Evolutionary conservation across 2,113 vertebrate genomes (phyloP), one percentile per base, ranked within the genome.

Genomic region (Narcine bancroftii): DNA sequence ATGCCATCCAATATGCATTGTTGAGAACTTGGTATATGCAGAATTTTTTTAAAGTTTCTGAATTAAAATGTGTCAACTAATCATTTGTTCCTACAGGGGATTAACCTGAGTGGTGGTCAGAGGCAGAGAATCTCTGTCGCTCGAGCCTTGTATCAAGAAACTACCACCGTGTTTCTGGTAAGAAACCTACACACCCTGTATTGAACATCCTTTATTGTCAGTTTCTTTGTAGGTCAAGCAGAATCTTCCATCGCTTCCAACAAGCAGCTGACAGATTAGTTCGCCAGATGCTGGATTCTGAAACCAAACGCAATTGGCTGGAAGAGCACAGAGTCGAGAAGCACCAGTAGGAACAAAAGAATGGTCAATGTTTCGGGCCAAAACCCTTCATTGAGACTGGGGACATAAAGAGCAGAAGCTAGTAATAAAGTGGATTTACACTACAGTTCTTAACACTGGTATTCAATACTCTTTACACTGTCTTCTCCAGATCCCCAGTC

Each of bases 111-210:
- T 69, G 99, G 98, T 10, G 99, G 98, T 0, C 99, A 99, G 94
- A 96, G 98, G 60, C 99, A 99, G 95, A 96, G 99, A 53, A 99
- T 99, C 94, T 99, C 98, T 85, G 99, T 99, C 93, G 98, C 97
- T 92, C 95, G 99, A 94, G 99, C 99, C 0, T 97, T 99, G 75
- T 99, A 99, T 94, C 99, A 99, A 94, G 98, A 99, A 95, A 99
- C 99, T 95, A 99, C 97, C 95, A 97, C 99, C 2, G 98, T 99
- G 94, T 99, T 99, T 95, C 94, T 99, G 97, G 99, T 99, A 95
- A 97, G 97, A 92, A 72, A 92, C 11, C 92, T 69, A n/a, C n/a
- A 71, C 17, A n/a, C 47, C 15, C 45, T 87, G 17, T 21, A 33
- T 47, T 45, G 39, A 11, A 42, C 11, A 6, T 47, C 47, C 45